phyloP scores from a whole-genome alignment of 2,888 invertebrate species.

The Bombylius discolor region DNA sequence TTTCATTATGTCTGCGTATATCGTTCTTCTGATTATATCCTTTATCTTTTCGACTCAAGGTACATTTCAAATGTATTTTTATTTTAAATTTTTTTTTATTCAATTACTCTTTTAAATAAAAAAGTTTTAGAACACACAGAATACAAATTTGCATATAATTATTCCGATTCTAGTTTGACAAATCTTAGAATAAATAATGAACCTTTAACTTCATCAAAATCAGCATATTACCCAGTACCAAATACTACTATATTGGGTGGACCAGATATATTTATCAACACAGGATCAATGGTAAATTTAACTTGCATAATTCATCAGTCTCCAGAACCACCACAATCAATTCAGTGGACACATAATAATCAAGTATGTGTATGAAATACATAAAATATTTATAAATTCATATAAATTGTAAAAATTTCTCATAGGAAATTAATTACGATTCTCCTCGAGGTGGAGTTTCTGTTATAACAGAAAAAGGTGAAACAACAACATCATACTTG shows the following conservation, averaged over 20 bases:
- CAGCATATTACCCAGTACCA: conserved; percentile 47
- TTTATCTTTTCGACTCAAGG: too few species aligned
- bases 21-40: too few species aligned
- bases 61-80: too few species aligned
- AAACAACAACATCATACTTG: conserved; percentile 72
- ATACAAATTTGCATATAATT: too few species aligned
- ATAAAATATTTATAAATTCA: too few species aligned
- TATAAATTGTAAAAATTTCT: too few species aligned
- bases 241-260: conserved; percentile 65
- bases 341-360: conserved; percentile 79
- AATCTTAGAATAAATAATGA: neutral
- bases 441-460: conserved; percentile 76
- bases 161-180: too few species aligned
- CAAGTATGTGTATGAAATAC: conserved; percentile 49
- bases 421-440: conserved; percentile 77
- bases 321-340: conserved; percentile 74
- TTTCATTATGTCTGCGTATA: too few species aligned
- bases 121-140: too few species aligned
- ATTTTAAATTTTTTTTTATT: too few species aligned
- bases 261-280: conserved; percentile 67
- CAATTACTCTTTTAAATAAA: too few species aligned
- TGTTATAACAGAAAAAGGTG: conserved; percentile 79
- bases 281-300: conserved; percentile 66
- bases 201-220: conserved; percentile 5
- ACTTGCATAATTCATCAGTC: conserved; percentile 73